Conservation (phyloP, 2,797 vertebrate species). For the Carcharodon carcharias region DNA sequence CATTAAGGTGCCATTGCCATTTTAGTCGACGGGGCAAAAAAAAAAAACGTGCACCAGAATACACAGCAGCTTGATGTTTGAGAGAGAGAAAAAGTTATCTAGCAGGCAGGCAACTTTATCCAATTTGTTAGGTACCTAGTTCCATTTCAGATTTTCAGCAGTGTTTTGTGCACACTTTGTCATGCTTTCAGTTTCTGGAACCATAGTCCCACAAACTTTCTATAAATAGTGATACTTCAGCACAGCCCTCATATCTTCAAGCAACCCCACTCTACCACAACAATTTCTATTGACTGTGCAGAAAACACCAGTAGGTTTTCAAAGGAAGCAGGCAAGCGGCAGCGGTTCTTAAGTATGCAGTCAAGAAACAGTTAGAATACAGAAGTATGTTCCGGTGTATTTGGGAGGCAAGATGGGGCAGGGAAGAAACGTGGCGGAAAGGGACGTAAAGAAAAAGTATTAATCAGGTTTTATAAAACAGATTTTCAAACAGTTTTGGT, state of each 20-base stretch:
- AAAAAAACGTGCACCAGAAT: neutral
- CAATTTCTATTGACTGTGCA: neutral
- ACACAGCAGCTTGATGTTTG: neutral
- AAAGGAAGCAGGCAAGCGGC: neutral
- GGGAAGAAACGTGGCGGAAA: neutral
- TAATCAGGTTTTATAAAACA: neutral
- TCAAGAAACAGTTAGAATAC: neutral
- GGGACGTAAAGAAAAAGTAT: neutral
- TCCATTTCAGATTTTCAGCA: neutral
- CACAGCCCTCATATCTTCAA: neutral
- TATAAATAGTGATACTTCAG: neutral
- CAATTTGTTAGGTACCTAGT: neutral
- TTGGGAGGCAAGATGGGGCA: neutral
- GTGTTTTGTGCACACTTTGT: neutral
- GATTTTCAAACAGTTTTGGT: neutral
- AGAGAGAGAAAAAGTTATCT: neutral
- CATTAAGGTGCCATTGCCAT: neutral
- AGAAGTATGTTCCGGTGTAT: neutral
- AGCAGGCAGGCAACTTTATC: neutral
- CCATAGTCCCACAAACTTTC: neutral
- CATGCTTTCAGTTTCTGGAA: neutral
- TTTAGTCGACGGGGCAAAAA: neutral
- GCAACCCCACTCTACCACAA: neutral
- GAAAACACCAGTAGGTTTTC: neutral
- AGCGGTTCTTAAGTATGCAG: neutral